Conservation (phyloP, 2,888 invertebrate genomes). For the Cerceris ruficornis region DNA sequence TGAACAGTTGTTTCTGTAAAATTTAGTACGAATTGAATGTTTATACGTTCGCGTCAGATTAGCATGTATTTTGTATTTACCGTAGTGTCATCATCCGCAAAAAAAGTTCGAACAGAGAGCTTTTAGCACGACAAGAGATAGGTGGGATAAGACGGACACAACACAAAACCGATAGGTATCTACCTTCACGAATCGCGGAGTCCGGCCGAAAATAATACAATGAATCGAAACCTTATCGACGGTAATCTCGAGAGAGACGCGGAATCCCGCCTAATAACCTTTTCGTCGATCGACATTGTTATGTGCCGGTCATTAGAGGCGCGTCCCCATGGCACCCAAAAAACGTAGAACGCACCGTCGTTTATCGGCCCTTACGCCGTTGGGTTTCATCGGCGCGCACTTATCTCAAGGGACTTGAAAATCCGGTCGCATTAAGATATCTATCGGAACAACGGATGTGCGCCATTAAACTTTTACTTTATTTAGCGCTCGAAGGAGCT, state of each 20-base stretch:
- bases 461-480: constrained; percentile 80
- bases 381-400: constrained; percentile 71
- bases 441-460: constrained; percentile 81
- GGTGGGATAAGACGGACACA: not conserved
- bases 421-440: constrained; percentile 82
- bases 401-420: constrained; percentile 79
- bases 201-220: constrained; percentile 51
- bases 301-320: constrained; percentile 66
- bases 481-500: constrained; percentile 73
- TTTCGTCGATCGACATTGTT: constrained; percentile 71
- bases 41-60: not conserved
- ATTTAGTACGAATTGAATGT: not conserved
- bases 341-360: constrained; percentile 55
- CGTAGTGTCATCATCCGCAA: not conserved
- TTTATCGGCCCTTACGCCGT: constrained; percentile 65
- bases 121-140: not conserved
- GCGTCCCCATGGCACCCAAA: constrained; percentile 50
- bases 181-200: constrained; percentile 15
- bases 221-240: constrained; percentile 58
- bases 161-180: constrained; percentile 40
- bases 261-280: constrained; percentile 67
- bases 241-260: constrained; percentile 47
- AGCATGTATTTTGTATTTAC: not conserved
- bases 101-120: not conserved
- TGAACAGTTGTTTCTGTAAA: not conserved